Percentiles rank a stretch among this genome's conserved stretches.
These are phyloP conservation scores for Drosophila azteca DNA, from an alignment of 1,140 invertebrate genomes.

Conservation along the genomic window DNA sequence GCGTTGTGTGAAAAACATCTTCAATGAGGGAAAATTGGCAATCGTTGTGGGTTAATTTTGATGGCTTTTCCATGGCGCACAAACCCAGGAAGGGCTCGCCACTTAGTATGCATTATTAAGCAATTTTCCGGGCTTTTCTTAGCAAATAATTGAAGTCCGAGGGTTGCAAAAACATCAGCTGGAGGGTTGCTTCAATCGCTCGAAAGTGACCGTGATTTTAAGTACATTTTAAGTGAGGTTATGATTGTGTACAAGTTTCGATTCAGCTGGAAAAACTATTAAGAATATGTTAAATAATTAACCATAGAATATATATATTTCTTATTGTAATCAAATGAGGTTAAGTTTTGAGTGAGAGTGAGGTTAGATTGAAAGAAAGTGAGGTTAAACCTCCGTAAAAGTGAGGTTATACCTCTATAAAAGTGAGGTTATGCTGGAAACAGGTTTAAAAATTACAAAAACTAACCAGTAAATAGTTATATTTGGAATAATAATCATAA, in stretches of 20 bases:
- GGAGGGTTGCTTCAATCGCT: neutral
- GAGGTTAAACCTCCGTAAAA: too few species aligned
- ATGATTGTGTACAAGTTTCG: too few species aligned
- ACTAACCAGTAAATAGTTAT: neutral
- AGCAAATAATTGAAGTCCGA: neutral
- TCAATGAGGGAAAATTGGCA: conserved; percentile 45
- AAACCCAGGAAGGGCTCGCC: neutral
- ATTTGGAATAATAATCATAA: neutral
- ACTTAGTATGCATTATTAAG: conserved; percentile 53
- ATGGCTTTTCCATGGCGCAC: conserved; percentile 37
- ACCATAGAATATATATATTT: neutral
- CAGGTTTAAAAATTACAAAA: neutral
- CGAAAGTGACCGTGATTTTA: too few species aligned
- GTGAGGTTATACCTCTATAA: too few species aligned
- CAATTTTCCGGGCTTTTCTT: conserved; percentile 30
- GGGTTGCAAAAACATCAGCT: neutral
- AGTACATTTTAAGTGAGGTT: too few species aligned
- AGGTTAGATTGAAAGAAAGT: too few species aligned
- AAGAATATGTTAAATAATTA: too few species aligned
- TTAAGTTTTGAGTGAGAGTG: too few species aligned
- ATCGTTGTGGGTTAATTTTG: conserved; percentile 42
- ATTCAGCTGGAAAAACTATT: too few species aligned
- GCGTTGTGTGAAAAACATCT: conserved; percentile 61
- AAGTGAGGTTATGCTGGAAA: too few species aligned
- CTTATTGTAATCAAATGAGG: too few species aligned